A percentile compares a stretch with the other conserved stretches of the same genome.
Conservation (phyloP, 2,797 vertebrate genomes). For the Propithecus perrieri region DNA sequence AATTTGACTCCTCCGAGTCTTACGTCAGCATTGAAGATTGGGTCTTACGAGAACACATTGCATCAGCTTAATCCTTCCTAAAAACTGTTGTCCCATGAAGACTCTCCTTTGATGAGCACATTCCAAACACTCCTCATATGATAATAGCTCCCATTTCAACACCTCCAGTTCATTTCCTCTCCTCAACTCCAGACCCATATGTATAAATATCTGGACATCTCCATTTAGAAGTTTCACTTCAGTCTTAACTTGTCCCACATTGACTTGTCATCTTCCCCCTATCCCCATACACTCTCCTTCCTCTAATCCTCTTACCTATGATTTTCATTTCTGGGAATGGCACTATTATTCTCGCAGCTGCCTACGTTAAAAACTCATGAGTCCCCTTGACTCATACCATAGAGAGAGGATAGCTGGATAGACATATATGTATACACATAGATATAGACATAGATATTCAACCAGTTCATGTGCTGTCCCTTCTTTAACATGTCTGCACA, state of each 20-base stretch:
- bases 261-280: not conserved
- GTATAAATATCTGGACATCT: not conserved
- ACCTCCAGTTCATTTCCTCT: not conserved
- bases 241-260: not conserved
- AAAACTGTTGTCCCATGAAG: not conserved
- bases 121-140: not conserved
- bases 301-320: not conserved
- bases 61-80: not conserved
- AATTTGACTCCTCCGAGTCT: not conserved
- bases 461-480: not conserved
- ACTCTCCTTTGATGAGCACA: not conserved
- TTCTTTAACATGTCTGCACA: not conserved
- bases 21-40: not conserved
- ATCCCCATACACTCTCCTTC: not conserved
- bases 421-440: not conserved
- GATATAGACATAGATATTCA: not conserved
- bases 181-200: not conserved
- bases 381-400: not conserved
- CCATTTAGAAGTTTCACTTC: not conserved
- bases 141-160: not conserved
- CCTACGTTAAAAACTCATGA: not conserved
- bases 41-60: not conserved
- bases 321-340: not conserved
- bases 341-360: not conserved
- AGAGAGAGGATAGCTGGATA: not conserved